These are phyloP conservation scores for Anolis apletophallus DNA, from an alignment of 2,797 vertebrate species.

Conservation along the genomic window DNA sequence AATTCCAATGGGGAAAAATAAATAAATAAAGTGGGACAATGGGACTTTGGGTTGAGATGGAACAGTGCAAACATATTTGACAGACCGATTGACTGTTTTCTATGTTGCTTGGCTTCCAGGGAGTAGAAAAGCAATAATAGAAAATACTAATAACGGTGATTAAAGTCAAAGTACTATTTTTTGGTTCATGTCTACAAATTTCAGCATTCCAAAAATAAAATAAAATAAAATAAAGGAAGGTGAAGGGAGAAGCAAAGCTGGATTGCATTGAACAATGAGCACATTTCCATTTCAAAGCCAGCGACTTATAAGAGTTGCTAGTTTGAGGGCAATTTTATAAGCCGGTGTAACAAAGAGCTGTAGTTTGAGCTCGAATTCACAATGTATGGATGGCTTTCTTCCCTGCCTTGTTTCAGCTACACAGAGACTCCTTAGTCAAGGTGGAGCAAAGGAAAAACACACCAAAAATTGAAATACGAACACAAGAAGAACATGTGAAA, in stretches of 20 bases:
- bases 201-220: background rate
- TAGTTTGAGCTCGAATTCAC: background rate
- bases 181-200: background rate
- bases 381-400: background rate
- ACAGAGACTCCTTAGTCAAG: background rate
- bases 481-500: background rate
- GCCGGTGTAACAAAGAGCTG: background rate
- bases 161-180: background rate
- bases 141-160: background rate
- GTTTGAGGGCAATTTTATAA: background rate
- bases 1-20: no score
- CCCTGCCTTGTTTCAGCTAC: background rate
- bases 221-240: background rate
- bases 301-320: background rate
- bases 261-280: background rate
- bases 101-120: background rate
- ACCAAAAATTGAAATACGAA: background rate
- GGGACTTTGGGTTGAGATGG: background rate
- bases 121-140: background rate
- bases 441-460: background rate
- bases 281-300: constrained; percentile 24
- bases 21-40: background rate
- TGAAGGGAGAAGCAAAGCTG: background rate
- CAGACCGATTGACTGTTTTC: constrained; percentile 5
- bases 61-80: background rate